Conservation (phyloP, 2,888 invertebrate species). For the Pseudoips prasinana region DNA sequence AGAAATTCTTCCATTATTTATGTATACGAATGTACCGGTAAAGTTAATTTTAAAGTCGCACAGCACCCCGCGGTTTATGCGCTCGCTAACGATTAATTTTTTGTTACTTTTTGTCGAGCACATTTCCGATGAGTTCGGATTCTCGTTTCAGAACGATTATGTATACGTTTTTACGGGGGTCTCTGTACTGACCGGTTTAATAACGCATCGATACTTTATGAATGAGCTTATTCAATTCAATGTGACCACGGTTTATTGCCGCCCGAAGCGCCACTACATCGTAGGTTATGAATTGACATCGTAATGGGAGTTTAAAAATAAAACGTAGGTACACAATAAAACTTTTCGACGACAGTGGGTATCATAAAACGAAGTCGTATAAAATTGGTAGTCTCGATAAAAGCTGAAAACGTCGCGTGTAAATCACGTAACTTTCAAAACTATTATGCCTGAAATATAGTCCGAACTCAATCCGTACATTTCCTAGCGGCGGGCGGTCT, state of each 20-base stretch:
- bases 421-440: slow-evolving; percentile 80
- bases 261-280: slow-evolving; percentile 32
- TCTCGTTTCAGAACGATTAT: slow-evolving; percentile 53
- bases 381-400: slow-evolving; percentile 64
- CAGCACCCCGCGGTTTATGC: slow-evolving; percentile 67
- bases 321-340: slow-evolving; percentile 56
- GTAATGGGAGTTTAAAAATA: slow-evolving; percentile 56
- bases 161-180: slow-evolving; percentile 45
- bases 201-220: slow-evolving; percentile 38
- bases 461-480: slow-evolving; percentile 81
- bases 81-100: slow-evolving; percentile 62
- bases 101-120: slow-evolving; percentile 52
- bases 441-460: slow-evolving; percentile 81
- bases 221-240: slow-evolving; percentile 45
- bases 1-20: slow-evolving; percentile 81
- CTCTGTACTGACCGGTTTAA: slow-evolving; percentile 41
- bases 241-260: slow-evolving; percentile 35
- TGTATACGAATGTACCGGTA: slow-evolving; percentile 80
- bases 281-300: slow-evolving; percentile 51
- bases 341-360: slow-evolving; percentile 58
- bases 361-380: slow-evolving; percentile 65
- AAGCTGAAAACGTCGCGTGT: slow-evolving; percentile 76
- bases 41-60: slow-evolving; percentile 81
- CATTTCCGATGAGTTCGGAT: slow-evolving; percentile 51
- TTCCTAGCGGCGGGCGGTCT: slow-evolving; percentile 80